A percentile compares a stretch with the other conserved stretches of the same genome.
Evolutionary conservation across 2,113 vertebrate species (phyloP).

Genomic region (Cygnus atratus): DNA sequence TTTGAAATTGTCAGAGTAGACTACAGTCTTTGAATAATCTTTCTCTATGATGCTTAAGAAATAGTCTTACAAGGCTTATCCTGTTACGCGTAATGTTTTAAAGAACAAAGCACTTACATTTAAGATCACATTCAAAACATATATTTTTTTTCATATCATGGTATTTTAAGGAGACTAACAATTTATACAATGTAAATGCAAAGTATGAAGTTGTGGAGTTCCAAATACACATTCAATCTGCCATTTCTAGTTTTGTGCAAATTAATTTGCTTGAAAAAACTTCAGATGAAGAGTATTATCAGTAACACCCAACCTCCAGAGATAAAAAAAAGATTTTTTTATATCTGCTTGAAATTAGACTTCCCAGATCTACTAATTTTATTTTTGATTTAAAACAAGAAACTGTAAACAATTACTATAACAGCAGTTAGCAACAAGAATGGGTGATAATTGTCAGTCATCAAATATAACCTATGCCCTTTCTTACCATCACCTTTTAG

Average conservation of each 20-base stretch:
- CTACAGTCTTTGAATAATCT: not conserved
- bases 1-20: not conserved
- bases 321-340: not conserved
- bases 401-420: constrained; percentile 17
- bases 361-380: not conserved
- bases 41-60: not conserved
- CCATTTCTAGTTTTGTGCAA: not conserved
- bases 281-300: not conserved
- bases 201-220: not conserved
- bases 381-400: not conserved
- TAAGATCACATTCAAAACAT: not conserved
- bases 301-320: not conserved
- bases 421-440: constrained; percentile 35
- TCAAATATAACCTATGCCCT: not conserved
- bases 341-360: not conserved
- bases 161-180: not conserved
- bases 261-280: constrained; percentile 7
- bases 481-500: constrained; percentile 25
- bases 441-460: constrained; percentile 14
- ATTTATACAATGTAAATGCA: constrained; percentile 7
- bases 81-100: not conserved
- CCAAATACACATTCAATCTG: not conserved
- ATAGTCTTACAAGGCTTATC: not conserved
- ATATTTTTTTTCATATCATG: not conserved
- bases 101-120: not conserved